Conservation (phyloP, 2,797 vertebrate species). For the Euphonia xanthogaster region DNA sequence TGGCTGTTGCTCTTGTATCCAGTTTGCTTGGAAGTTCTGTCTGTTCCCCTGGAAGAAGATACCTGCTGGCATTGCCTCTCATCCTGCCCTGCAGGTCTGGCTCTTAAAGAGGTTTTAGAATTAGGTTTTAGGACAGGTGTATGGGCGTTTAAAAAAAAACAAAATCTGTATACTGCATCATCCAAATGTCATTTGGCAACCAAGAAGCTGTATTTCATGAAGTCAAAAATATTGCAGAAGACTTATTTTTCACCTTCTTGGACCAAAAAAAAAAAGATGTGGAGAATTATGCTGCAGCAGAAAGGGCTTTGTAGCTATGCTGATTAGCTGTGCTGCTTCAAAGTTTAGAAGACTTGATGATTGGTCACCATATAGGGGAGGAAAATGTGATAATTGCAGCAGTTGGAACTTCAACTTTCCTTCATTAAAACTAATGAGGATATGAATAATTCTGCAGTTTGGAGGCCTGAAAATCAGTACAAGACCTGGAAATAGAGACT, state of each 20-base stretch:
- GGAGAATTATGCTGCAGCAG: not conserved
- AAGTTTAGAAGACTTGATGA: not conserved
- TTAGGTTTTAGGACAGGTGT: not conserved
- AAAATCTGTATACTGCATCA: not conserved
- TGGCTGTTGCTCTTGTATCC: not conserved
- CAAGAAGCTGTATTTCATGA: not conserved
- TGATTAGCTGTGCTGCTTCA: not conserved
- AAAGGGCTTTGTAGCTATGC: not conserved
- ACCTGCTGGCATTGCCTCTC: not conserved
- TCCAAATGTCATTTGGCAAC: not conserved
- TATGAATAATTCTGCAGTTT: not conserved
- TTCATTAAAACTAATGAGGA: constrained; percentile 6
- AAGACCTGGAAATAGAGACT: not conserved
- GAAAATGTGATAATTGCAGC: constrained; percentile 3
- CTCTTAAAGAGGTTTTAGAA: not conserved
- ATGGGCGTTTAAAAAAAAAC: not conserved
- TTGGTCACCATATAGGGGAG: not conserved
- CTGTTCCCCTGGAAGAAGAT: not conserved
- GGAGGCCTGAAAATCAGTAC: not conserved
- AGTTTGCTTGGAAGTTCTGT: not conserved
- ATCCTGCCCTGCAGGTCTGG: not conserved
- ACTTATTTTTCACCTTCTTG: not conserved
- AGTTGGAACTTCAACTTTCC: not conserved
- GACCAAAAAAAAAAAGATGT: not conserved
- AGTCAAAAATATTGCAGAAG: not conserved